Evolutionary conservation across 1,140 invertebrate genomes (phyloP).

Genomic region (Apis mellifera): Amel_HAv3.1 CM009937.2:10712501-10713000

Average conservation of each 20-base stretch:
- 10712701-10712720: neutral
- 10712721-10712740: neutral
- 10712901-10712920: conserved; percentile 51
- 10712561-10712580: neutral
- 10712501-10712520: neutral
- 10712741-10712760: neutral
- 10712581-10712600: neutral
- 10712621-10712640: neutral
- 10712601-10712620: neutral
- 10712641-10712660: conserved; percentile 38
- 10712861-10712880: neutral
- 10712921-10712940: conserved; percentile 40
- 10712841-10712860: neutral
- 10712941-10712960: conserved; percentile 71
- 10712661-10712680: conserved; percentile 34
- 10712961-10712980: conserved; percentile 54
- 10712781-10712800: no score
- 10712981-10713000: conserved; percentile 10
- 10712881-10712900: neutral
- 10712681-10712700: conserved; percentile 7
- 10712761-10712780: neutral
- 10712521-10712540: no score
- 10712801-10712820: no score
- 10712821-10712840: no score
- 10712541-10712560: neutral